Evolutionary conservation across 1,140 invertebrate genomes (phyloP), one percentile per base, ranked within the genome.

Genomic region (Oedothorax gibbosus): DNA sequence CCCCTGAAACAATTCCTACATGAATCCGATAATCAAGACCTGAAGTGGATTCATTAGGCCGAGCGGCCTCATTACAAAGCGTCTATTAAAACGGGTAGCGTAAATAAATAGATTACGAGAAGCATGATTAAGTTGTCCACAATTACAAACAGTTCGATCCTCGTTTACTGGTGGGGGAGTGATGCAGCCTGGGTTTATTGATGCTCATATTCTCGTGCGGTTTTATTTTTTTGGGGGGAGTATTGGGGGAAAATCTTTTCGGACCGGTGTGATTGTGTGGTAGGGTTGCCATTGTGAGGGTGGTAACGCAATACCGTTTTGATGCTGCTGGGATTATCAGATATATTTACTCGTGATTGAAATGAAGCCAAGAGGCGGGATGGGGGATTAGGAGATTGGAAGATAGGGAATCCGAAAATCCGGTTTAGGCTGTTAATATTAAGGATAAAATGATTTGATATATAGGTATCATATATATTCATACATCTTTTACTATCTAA

Each of bases 81-180:
- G 71, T 64, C 81, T 84, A 84, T 84, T 84, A 84, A 84, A 84
- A 84, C 69, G 81, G 50, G 60, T 75, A 64, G 81, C 81, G 81
- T 66, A 76, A 76, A 84, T 84, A 84, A 84, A 84, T 76, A 84
- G 72, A 84, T 84, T 84, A 75, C 18, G 51, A 68, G 64, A 10
- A 35, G 81, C 71, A 66, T 76, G 81, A 84, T 84, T 84, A 84
- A 84, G 71, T 76, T 84, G 81, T 84, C 81, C 81, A 18, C 81
- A 84, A 76, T 84, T 84, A 75, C 81, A 76, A 84, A 84, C 81
- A 75, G 81, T 84, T 84, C 81, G 81, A 84, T 84, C 80, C 53
- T 73, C 65, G 68, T 57, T 54, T 21, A 66, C n/a, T 15, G 18
- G 50, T 12, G 64, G 69, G 69, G 9, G 69, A 10, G 20, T 15